These are phyloP conservation scores for Drosophila busckii DNA, from an alignment of 1,140 invertebrate species.

Conservation along the genomic window DNA sequence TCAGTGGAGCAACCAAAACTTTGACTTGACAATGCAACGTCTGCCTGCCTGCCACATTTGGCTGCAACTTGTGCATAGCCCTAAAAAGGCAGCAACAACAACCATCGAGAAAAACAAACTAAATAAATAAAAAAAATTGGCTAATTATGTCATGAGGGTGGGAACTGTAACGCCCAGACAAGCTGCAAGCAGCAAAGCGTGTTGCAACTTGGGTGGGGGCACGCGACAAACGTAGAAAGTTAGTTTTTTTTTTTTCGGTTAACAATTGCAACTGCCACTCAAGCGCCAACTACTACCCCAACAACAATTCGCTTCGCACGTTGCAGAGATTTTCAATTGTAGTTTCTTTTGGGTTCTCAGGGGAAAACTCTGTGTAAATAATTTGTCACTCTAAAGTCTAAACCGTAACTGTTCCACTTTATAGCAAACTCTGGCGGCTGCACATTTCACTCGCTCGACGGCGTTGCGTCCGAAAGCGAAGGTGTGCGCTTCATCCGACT, in stretches of 20 bases:
- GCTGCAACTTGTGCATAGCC: slow-evolving; percentile 17
- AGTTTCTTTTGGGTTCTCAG: slow-evolving; percentile 57
- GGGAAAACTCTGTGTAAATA: slow-evolving; percentile 24
- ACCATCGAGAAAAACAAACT: slow-evolving; percentile 5
- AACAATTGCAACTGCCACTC: slow-evolving; percentile 42
- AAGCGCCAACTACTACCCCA: slow-evolving; percentile 11
- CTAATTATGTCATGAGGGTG: slow-evolving; percentile 79
- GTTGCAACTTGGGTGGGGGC: slow-evolving; percentile 9
- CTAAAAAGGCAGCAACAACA: slow-evolving; percentile 16
- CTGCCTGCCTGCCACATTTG: no score
- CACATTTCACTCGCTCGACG: slow-evolving; percentile 71
- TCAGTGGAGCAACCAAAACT: slow-evolving; percentile 2
- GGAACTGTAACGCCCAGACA: slow-evolving; percentile 49
- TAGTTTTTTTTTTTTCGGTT: no score
- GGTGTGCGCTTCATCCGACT: slow-evolving; percentile 76
- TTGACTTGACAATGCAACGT: no score
- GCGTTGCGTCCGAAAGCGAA: slow-evolving; percentile 67
- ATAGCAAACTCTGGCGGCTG: slow-evolving; percentile 45
- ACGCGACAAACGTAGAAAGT: slow-evolving; percentile 75
- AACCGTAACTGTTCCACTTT: slow-evolving; percentile 45
- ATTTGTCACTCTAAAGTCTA: slow-evolving; percentile 49
- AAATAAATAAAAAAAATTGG: slow-evolving; percentile 36
- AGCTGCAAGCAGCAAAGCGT: slow-evolving; percentile 2
- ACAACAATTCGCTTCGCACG: slow-evolving; percentile 39
- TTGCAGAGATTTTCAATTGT: slow-evolving; percentile 51